Conservation (phyloP, 2,888 invertebrate genomes). For the Agonopterix arenella region DNA sequence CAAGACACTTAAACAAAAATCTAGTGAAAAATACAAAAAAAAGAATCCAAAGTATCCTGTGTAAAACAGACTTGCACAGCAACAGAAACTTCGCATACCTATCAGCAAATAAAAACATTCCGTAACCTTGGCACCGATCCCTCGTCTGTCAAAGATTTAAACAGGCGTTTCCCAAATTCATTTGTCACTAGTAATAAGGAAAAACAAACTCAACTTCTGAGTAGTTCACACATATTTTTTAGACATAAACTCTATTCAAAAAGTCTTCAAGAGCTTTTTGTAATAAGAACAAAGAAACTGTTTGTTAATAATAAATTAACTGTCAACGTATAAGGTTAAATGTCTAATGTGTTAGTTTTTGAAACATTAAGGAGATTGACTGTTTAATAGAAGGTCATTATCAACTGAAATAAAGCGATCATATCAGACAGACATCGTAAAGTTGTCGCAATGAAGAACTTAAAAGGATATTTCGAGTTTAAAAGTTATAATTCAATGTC, state of each 20-base stretch:
- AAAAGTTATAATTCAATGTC: constrained; percentile 4
- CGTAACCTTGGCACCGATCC: constrained; percentile 43
- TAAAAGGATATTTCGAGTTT: constrained; percentile 1
- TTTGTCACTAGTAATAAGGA: constrained; percentile 39
- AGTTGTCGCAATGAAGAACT: neutral
- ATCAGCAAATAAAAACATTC: constrained; percentile 5
- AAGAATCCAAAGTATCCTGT: no score
- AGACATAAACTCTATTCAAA: constrained; percentile 6
- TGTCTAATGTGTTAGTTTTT: constrained; percentile 21
- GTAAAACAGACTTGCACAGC: neutral
- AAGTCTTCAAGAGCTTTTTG: constrained; percentile 15
- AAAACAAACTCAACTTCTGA: constrained; percentile 20
- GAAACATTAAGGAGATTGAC: neutral
- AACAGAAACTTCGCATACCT: constrained; percentile 4
- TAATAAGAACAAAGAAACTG: constrained; percentile 19
- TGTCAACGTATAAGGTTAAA: constrained; percentile 14
- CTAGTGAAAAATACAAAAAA: no score
- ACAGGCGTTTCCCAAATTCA: constrained; percentile 40
- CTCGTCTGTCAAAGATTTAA: constrained; percentile 37
- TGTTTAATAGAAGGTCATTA: neutral
- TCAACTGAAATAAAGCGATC: neutral
- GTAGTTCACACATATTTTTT: constrained; percentile 11
- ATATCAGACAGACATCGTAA: neutral
- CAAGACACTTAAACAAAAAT: no score
- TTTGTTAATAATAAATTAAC: constrained; percentile 17